These are phyloP conservation scores for Pseudorhombus dupliciocellatus DNA, from an alignment of 2,113 vertebrate genomes.

Conservation along the genomic window DNA sequence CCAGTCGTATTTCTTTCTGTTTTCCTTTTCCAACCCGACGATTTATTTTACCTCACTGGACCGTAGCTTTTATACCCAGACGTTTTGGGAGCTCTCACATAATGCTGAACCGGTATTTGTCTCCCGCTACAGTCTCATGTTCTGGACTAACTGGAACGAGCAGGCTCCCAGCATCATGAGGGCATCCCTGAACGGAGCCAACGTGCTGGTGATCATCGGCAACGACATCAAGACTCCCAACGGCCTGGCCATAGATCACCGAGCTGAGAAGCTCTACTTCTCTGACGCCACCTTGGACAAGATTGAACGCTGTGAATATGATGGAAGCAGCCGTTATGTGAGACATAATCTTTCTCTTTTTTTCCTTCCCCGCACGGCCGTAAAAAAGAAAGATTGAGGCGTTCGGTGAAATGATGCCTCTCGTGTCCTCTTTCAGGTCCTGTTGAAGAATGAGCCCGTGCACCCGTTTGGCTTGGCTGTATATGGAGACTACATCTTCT, in stretches of 20 bases:
- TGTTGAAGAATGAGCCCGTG: conserved; percentile 94
- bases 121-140: conserved; percentile 87
- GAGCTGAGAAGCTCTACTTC: conserved; percentile 96
- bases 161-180: conserved; percentile 97
- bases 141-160: conserved; percentile 99
- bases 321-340: conserved; percentile 91
- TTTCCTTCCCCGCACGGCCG: too few relatives aligned
- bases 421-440: conserved; percentile 79
- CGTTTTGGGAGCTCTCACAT: conserved; percentile 9
- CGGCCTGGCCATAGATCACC: conserved; percentile 95
- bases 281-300: conserved; percentile 96
- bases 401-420: background rate
- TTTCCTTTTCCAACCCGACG: conserved; percentile 5
- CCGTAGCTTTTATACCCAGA: conserved; percentile 4
- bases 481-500: conserved; percentile 97
- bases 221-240: conserved; percentile 95
- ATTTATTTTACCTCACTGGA: conserved; percentile 47
- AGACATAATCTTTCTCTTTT: conserved; percentile 60
- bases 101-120: conserved; percentile 9
- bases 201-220: conserved; percentile 92
- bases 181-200: conserved; percentile 91
- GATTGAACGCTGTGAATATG: conserved; percentile 96
- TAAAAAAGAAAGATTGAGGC: background rate
- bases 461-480: conserved; percentile 96
- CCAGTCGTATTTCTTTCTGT: conserved; percentile 10